A percentile compares a stretch with the other conserved stretches of the same genome.
These are phyloP conservation scores for Petrocephalus sullivani DNA, from an alignment of 2,797 vertebrate genomes.

Conservation along the genomic window DNA sequence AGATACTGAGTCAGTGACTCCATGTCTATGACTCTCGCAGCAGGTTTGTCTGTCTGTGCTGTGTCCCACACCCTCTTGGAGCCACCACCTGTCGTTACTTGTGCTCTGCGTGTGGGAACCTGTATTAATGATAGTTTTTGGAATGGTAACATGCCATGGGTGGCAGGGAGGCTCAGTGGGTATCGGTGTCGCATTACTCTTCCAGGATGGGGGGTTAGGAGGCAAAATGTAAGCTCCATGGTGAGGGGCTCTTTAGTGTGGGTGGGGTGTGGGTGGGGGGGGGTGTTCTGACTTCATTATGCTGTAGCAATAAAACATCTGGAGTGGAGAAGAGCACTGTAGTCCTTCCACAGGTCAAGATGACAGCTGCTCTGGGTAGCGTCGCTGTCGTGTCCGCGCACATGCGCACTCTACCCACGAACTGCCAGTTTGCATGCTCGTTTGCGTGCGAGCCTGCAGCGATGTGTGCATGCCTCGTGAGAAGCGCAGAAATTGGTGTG, in stretches of 20 bases:
- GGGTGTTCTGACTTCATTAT: neutral
- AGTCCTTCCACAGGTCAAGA: neutral
- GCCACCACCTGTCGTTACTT: neutral
- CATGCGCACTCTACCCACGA: slow-evolving; percentile 29
- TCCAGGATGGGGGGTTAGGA: neutral
- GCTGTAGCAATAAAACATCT: neutral
- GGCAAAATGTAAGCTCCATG: neutral
- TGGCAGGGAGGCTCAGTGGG: neutral
- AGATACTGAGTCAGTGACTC: neutral
- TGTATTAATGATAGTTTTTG: neutral
- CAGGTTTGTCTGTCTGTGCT: neutral
- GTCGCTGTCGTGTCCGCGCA: neutral
- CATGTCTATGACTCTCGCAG: neutral
- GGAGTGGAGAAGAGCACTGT: neutral
- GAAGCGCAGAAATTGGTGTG: slow-evolving; percentile 49
- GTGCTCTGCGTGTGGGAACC: neutral
- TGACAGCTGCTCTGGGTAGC: slow-evolving; percentile 11
- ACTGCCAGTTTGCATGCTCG: slow-evolving; percentile 26
- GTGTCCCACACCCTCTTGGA: neutral
- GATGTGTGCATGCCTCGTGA: slow-evolving; percentile 44
- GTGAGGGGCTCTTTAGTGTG: neutral
- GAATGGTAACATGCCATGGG: neutral
- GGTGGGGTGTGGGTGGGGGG: neutral
- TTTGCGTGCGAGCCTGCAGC: slow-evolving; percentile 54
- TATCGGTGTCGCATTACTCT: neutral